Conservation (phyloP, 2,888 invertebrate genomes). For the Bugula neritina region DNA sequence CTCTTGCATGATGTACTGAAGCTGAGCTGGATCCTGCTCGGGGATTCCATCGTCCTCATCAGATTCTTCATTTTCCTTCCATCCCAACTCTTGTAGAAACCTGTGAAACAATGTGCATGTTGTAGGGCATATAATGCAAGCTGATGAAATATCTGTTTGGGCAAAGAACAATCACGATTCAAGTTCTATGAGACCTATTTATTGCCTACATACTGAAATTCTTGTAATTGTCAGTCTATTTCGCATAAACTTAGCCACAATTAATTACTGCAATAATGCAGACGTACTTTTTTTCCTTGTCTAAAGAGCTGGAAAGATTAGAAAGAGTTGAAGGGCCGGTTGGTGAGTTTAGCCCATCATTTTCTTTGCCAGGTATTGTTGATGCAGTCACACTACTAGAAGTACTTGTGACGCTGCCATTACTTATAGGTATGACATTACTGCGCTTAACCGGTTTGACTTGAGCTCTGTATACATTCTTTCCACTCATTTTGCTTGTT, state of each 20-base stretch:
- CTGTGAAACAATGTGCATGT: background rate
- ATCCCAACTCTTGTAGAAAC: constrained; percentile 12
- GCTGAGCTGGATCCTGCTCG: constrained; percentile 22
- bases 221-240: no score
- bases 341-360: background rate
- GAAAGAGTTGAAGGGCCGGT: background rate
- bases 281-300: constrained; percentile 22
- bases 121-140: no score
- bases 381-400: background rate
- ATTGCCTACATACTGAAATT: no score
- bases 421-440: constrained; percentile 9
- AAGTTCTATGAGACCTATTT: no score
- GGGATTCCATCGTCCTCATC: constrained; percentile 19
- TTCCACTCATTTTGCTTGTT: constrained; percentile 19
- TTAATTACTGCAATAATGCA: no score
- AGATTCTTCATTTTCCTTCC: constrained; percentile 16
- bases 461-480: constrained; percentile 22
- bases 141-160: no score
- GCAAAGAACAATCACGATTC: no score
- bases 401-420: background rate
- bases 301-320: constrained; percentile 1
- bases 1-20: constrained; percentile 16
- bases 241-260: no score
- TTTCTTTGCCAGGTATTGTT: background rate
- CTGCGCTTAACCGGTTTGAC: constrained; percentile 23